Evolutionary conservation across 1,140 invertebrate species (phyloP), one percentile per base, ranked within the genome.

Genomic region (Eueides isabella): DNA sequence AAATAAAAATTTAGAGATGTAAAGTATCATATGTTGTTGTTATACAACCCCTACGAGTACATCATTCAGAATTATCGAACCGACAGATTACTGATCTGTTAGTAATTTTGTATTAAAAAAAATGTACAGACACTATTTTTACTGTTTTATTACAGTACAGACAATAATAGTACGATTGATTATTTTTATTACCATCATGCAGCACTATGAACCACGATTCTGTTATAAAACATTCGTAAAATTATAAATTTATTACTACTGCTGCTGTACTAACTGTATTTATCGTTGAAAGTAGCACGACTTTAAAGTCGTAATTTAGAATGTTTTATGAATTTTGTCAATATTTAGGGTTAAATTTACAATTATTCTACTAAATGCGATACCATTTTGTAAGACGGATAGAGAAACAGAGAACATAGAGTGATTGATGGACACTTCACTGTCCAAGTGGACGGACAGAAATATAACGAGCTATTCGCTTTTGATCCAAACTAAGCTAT

Each of bases 231-330:
- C 9, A 11, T 55, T 55, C 48, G 19, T 55, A 55, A 55, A 55
- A 55, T 55, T 55, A 26, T 55, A 23, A 12, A 55, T 55, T 55
- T 55, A 55, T 23, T 55, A 16, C 35, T 38, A 38, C 16, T 38
- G 16, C 16, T 38, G 16, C 35, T 23, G 48, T 55, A 55, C 23
- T 55, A 55, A 55, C 48, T 26, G 48, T 55, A 55, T 55, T 55
- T 55, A 55, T 55, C 48, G 19, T 55, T 55, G 48, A 55, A 55
- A 26, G 48, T 55, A 23, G 48, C 41, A 44, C 41, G 41, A 44
- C 41, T 44, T 44, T 44, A 44, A 55, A 26, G 26, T 55, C 48
- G 48, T 55, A 55, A 44, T 44, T 44, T 6, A 44, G 7, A n/a
- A 44, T 44, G n/a, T 44, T 44, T 44, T 44, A 44, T 44, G 41